Base-by-base conservation (phyloP, 2,797 vertebrate species). In the Malacoraja senta region DNA sequence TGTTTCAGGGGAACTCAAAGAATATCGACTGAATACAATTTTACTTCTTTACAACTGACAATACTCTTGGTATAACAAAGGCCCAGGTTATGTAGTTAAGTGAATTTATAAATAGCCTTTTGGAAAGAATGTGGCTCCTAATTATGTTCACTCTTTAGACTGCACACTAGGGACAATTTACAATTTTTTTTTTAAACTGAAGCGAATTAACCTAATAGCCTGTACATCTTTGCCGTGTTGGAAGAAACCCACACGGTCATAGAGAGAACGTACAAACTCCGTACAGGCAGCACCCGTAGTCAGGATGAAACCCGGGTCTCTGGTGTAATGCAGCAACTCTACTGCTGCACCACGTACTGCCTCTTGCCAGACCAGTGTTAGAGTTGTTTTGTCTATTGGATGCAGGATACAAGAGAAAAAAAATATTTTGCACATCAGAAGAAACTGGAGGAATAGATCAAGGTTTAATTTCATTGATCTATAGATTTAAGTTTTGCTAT, bases 381-480 rank as follows among this genome's bases (percentile, higher is more conserved):
- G 93, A 94, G 44, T 95, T 95, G 93, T 95, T 96, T 96, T 97
- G 96, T 96, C 94, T 96, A 96, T 93, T 95, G 95, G 93, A 29
- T 96, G 94, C 95, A 94, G 94, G 94, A 94, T 94, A 95, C 94
- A 94, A 94, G 94, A 94, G 35, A 94, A 93, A 93, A 96, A 95
- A 96, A 95, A 95, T 96, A 96, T 95, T 96, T 95, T 95, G 91
- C 91, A 95, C 95, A 96, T 94, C 77, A 93, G 94, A 94, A 65
- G 93, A 68, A 93, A 95, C 93, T 92, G 44, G 93, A 95, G 94
- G 94, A 95, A 94, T 95, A 95, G 95, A 95, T 95, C 94, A 95
- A 94, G 93, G 72, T 94, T 94, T 95, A 95, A 95, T 95, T 93
- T 63, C 86, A 93, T 95, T 94, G 95, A 95, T 96, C 95, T 94